Evolutionary conservation across 2,113 vertebrate species (phyloP).

Genomic region (Ahaetulla prasina): DNA sequence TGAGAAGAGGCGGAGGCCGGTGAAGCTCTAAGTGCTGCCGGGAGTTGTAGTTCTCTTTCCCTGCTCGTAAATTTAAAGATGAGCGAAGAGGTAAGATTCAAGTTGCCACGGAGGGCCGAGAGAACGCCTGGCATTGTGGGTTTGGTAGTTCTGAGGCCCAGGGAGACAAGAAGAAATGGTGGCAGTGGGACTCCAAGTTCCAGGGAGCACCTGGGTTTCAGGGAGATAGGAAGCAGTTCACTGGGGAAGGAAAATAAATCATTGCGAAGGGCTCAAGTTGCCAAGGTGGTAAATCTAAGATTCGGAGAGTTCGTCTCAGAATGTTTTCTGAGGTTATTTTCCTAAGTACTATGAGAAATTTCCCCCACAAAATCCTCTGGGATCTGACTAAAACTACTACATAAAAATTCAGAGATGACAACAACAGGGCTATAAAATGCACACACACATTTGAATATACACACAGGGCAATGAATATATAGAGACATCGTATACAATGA

Average conservation of each 20-base stretch:
- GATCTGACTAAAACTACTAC: not conserved
- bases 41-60: constrained; percentile 47
- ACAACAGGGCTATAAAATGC: not conserved
- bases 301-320: not conserved
- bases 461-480: not conserved
- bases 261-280: not conserved
- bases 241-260: not conserved
- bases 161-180: not conserved
- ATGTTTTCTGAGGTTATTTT: not conserved
- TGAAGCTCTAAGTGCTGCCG: constrained; percentile 32
- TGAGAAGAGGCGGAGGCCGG: constrained; percentile 43
- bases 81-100: not conserved
- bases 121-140: constrained; percentile 29
- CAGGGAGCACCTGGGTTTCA: constrained; percentile 21
- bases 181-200: constrained; percentile 43
- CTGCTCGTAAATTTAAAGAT: accelerated
- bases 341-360: not conserved
- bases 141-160: constrained; percentile 33
- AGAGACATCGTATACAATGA: not conserved
- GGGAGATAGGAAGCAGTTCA: not conserved
- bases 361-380: not conserved
- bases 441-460: not conserved
- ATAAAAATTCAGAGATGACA: not conserved
- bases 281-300: not conserved
- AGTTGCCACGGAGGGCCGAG: constrained; percentile 20